Evolutionary conservation across 2,888 invertebrate species (phyloP).

Genomic region (Antheraea yamamai): DNA sequence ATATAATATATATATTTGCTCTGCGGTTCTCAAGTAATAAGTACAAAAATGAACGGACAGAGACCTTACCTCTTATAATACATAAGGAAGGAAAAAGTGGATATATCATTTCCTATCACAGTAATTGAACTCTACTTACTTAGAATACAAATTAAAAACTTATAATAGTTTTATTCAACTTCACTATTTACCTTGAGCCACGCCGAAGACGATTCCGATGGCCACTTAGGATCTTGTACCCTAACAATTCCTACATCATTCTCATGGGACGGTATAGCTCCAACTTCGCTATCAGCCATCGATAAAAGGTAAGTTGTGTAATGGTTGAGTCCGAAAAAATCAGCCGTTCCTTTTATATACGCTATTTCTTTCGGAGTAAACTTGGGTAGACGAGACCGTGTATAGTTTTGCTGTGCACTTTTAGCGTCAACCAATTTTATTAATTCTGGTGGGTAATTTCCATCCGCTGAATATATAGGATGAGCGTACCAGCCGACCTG

Average conservation of each 20-base stretch:
- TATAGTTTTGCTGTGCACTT: conserved; percentile 78
- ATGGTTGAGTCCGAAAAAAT: conserved; percentile 78
- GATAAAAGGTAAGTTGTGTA: conserved; percentile 74
- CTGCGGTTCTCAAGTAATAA: not conserved
- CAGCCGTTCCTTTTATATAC: conserved; percentile 71
- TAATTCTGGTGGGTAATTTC: conserved; percentile 82
- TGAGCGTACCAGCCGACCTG: conserved; percentile 81
- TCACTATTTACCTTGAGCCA: conserved; percentile 81
- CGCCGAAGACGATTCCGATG: conserved; percentile 78
- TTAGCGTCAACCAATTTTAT: conserved; percentile 78
- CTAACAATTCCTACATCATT: conserved; percentile 84
- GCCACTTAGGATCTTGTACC: conserved; percentile 83
- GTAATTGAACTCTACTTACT: not conserved
- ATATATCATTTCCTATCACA: not conserved
- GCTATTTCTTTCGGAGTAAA: conserved; percentile 77
- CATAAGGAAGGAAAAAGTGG: not conserved
- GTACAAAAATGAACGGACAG: not conserved
- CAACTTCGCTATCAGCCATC: conserved; percentile 69
- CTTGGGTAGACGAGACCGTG: conserved; percentile 79
- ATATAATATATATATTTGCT: not conserved
- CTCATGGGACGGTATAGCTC: conserved; percentile 79
- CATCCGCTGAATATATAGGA: conserved; percentile 78
- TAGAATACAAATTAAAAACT: not conserved
- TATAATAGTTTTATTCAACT: not conserved
- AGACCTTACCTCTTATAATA: not conserved